Percentiles rank a stretch among this genome's conserved stretches.
phyloP scores from a whole-genome alignment of 2,888 invertebrate species.

The Monoplex corrugatus region DNA sequence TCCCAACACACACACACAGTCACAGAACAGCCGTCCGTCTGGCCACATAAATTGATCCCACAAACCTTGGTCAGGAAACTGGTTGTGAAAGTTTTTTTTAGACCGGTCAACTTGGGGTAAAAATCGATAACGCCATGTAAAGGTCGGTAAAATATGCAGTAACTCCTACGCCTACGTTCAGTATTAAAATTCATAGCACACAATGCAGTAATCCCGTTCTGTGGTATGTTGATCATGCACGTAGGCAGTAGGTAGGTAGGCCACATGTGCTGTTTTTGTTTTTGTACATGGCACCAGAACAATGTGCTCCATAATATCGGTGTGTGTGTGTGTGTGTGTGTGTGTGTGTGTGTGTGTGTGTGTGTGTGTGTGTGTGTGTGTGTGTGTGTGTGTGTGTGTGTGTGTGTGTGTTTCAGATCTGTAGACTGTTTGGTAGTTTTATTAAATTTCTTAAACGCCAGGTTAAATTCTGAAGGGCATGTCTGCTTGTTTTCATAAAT shows the following conservation, averaged over 20 bases:
- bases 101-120: too few relatives aligned
- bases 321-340: constrained; percentile 27
- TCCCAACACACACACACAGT: neutral
- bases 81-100: too few relatives aligned
- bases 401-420: neutral
- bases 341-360: neutral
- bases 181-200: neutral
- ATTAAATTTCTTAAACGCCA: neutral
- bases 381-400: constrained; percentile 42
- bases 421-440: neutral
- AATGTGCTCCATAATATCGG: neutral
- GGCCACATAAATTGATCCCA: too few relatives aligned
- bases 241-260: too few relatives aligned
- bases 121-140: too few relatives aligned
- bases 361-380: constrained; percentile 11
- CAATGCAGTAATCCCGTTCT: neutral
- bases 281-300: neutral
- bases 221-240: neutral
- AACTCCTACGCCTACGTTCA: neutral
- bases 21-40: too few relatives aligned
- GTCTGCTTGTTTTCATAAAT: neutral
- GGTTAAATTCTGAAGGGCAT: neutral
- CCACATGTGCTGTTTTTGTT: too few relatives aligned
- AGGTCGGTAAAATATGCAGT: neutral
- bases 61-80: too few relatives aligned